Conservation (phyloP, 1,140 invertebrate genomes). For the Micrasema minimum region DNA sequence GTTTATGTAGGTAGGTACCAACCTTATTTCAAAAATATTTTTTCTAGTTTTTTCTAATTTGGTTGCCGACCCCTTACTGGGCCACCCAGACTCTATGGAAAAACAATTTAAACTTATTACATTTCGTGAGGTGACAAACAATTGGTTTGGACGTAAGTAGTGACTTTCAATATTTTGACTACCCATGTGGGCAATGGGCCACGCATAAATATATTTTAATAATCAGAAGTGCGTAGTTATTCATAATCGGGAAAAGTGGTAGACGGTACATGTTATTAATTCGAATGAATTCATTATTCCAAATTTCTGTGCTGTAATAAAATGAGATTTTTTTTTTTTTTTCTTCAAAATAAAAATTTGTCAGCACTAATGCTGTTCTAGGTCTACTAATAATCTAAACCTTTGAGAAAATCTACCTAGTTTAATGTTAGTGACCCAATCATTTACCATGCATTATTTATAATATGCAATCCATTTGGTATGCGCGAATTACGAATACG, state of each 20-base stretch:
- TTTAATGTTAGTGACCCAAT: too few species aligned
- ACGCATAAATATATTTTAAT: constrained; percentile 1
- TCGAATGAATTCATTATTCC: too few species aligned
- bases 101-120: constrained; percentile 37
- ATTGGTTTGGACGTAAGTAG: constrained; percentile 17
- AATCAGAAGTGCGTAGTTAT: background rate
- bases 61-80: background rate
- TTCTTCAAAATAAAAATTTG: too few species aligned
- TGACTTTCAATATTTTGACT: constrained; percentile 16
- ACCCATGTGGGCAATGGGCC: constrained; percentile 27
- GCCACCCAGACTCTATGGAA: constrained; percentile 18
- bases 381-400: too few species aligned
- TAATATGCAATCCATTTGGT: too few species aligned
- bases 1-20: background rate
- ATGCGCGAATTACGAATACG: background rate
- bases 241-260: too few species aligned
- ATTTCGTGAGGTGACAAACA: constrained; percentile 36
- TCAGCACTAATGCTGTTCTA: too few species aligned
- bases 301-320: too few species aligned
- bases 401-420: background rate
- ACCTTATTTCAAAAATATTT: background rate
- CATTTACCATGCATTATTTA: too few species aligned
- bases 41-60: background rate
- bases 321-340: too few species aligned
- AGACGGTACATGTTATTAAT: too few species aligned